These are phyloP conservation scores for Pomacea maculata DNA, from an alignment of 1,140 invertebrate species.

Conservation along the genomic window DNA sequence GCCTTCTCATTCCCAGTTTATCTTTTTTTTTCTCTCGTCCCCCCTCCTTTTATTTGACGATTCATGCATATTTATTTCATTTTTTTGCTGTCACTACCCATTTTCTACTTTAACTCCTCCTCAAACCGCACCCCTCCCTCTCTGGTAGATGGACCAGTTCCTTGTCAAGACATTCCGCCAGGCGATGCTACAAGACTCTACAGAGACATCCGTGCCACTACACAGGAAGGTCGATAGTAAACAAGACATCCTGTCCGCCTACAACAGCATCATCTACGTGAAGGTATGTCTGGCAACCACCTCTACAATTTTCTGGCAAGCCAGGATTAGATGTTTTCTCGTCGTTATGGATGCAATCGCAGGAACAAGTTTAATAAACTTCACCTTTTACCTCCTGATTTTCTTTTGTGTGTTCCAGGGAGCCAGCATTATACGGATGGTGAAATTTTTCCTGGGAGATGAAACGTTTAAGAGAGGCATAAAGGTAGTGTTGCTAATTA, in stretches of 20 bases:
- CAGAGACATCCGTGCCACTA: conserved; percentile 86
- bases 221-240: conserved; percentile 85
- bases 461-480: conserved; percentile 83
- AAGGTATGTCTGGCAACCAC: conserved; percentile 71
- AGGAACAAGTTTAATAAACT: background rate
- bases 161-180: conserved; percentile 82
- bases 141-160: conserved; percentile 72
- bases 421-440: conserved; percentile 93
- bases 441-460: conserved; percentile 90
- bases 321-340: too few species aligned
- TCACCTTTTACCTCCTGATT: background rate
- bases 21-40: background rate
- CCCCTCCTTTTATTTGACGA: background rate
- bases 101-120: background rate
- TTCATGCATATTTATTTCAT: background rate
- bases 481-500: conserved; percentile 36
- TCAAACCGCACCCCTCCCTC: background rate
- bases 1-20: background rate
- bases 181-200: conserved; percentile 83
- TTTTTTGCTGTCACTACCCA: background rate
- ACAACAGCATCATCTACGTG: conserved; percentile 91
- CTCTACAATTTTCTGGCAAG: too few species aligned
- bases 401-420: conserved; percentile 67
- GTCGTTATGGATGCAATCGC: background rate
- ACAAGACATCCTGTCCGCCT: conserved; percentile 91